Evolutionary conservation across 1,140 invertebrate genomes (phyloP).

Genomic region (Copidosoma floridanum): DNA sequence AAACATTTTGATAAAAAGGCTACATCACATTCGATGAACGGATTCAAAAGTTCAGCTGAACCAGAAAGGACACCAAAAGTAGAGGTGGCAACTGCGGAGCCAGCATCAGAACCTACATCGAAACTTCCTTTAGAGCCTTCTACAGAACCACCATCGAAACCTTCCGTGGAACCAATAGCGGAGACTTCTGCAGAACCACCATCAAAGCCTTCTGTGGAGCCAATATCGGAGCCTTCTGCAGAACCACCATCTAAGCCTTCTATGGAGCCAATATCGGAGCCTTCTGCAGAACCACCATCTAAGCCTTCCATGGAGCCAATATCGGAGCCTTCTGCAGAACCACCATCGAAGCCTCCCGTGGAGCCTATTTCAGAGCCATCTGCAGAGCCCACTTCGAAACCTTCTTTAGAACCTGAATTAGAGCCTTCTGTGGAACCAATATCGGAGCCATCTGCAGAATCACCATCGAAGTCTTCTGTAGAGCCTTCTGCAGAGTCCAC

Average conservation of each 20-base stretch:
- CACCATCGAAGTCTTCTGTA: no score
- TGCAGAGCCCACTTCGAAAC: slow-evolving; percentile 35
- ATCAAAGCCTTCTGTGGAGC: slow-evolving; percentile 35
- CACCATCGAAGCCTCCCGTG: slow-evolving; percentile 28
- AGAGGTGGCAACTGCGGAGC: no score
- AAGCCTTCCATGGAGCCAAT: no score
- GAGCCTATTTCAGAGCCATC: slow-evolving; percentile 34
- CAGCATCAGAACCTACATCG: slow-evolving; percentile 32
- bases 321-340: slow-evolving; percentile 14
- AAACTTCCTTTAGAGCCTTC: slow-evolving; percentile 33
- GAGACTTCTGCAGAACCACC: slow-evolving; percentile 28
- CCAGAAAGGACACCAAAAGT: slow-evolving; percentile 33
- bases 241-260: slow-evolving; percentile 14
- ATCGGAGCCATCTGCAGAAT: slow-evolving; percentile 25
- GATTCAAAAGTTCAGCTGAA: slow-evolving; percentile 37
- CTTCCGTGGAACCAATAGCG: slow-evolving; percentile 34
- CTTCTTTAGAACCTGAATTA: slow-evolving; percentile 41
- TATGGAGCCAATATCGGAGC: slow-evolving; percentile 8
- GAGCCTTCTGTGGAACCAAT: slow-evolving; percentile 34
- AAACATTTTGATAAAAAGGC: slow-evolving; percentile 8
- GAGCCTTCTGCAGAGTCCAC: slow-evolving; percentile 36
- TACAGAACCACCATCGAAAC: slow-evolving; percentile 35
- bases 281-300: slow-evolving; percentile 35
- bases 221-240: slow-evolving; percentile 23
- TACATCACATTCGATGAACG: no score